phyloP scores from a whole-genome alignment of 2,113 vertebrate species.

The Sinocyclocheilus anshuiensis region DNA sequence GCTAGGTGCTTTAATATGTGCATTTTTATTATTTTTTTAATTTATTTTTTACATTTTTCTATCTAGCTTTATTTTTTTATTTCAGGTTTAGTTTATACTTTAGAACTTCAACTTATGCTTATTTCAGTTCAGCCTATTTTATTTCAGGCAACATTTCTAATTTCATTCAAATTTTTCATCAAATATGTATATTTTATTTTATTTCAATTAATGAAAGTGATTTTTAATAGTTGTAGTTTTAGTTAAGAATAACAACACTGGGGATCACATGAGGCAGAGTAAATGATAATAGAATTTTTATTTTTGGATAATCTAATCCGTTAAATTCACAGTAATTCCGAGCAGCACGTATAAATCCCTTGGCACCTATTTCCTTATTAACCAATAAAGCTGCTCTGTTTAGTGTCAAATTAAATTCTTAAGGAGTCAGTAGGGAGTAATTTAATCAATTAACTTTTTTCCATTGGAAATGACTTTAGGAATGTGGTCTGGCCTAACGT shows the following conservation, averaged over 20 bases:
- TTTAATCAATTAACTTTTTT: slow-evolving; percentile 74
- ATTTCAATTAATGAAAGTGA: too few species aligned
- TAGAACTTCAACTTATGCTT: too few species aligned
- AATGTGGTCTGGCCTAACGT: background rate
- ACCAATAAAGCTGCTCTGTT: slow-evolving; percentile 62
- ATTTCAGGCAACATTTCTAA: too few species aligned
- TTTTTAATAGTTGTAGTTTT: background rate
- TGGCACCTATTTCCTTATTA: slow-evolving; percentile 58
- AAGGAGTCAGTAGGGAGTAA: slow-evolving; percentile 65
- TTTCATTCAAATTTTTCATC: too few species aligned
- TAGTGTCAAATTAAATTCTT: slow-evolving; percentile 66
- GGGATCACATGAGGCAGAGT: slow-evolving; percentile 5
- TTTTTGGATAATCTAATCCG: slow-evolving; percentile 20
- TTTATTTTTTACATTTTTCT: too few species aligned
- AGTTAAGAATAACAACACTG: background rate
- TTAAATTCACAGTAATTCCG: slow-evolving; percentile 20
- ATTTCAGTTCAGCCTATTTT: too few species aligned
- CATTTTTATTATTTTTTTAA: too few species aligned
- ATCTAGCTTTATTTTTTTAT: background rate
- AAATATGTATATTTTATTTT: background rate
- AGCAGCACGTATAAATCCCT: slow-evolving; percentile 41
- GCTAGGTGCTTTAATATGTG: too few species aligned
- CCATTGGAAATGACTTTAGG: slow-evolving; percentile 64
- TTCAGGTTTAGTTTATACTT: background rate
- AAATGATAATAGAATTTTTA: slow-evolving; percentile 4